A percentile compares a stretch with the other conserved stretches of the same genome.
Conservation (phyloP, 2,797 vertebrate species). For the Leuciscus waleckii region DNA sequence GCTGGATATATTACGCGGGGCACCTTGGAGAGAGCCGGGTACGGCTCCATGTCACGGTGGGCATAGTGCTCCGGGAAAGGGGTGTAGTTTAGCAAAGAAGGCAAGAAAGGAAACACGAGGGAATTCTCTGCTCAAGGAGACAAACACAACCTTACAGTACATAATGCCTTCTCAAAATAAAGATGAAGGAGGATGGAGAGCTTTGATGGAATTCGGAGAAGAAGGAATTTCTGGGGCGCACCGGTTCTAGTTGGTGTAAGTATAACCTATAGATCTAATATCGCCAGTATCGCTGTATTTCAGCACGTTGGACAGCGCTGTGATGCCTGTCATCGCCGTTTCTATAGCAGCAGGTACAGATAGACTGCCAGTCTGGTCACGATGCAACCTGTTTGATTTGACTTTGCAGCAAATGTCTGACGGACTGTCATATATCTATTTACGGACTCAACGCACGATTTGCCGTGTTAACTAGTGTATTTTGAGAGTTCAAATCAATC, state of each 20-base stretch:
- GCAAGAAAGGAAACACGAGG: conserved; percentile 21
- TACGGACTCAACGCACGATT: not conserved
- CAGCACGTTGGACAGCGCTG: conserved; percentile 44
- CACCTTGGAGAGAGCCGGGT: conserved; percentile 61
- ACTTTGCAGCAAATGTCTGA: conserved; percentile 68
- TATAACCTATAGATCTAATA: conserved; percentile 59
- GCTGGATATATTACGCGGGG: conserved; percentile 73
- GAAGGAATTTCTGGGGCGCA: conserved; percentile 90
- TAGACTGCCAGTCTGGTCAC: conserved; percentile 57
- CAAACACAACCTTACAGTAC: conserved; percentile 34
- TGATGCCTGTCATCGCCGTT: conserved; percentile 17
- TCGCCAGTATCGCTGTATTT: not conserved
- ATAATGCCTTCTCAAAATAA: conserved; percentile 87
- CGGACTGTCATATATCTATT: conserved; percentile 21
- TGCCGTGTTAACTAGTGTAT: not conserved
- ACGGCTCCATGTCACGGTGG: conserved; percentile 64
- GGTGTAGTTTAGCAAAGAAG: conserved; percentile 32
- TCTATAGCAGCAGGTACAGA: not conserved
- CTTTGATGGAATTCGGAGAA: conserved; percentile 93
- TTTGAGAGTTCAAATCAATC: not conserved
- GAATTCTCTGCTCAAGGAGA: not conserved
- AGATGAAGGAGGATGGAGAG: conserved; percentile 92
- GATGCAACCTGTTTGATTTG: conserved; percentile 78
- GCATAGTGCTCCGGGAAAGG: conserved; percentile 46
- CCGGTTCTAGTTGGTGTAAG: conserved; percentile 94